Evolutionary conservation across 2,113 vertebrate genomes (phyloP).

Genomic region (Merops nubicus): DNA sequence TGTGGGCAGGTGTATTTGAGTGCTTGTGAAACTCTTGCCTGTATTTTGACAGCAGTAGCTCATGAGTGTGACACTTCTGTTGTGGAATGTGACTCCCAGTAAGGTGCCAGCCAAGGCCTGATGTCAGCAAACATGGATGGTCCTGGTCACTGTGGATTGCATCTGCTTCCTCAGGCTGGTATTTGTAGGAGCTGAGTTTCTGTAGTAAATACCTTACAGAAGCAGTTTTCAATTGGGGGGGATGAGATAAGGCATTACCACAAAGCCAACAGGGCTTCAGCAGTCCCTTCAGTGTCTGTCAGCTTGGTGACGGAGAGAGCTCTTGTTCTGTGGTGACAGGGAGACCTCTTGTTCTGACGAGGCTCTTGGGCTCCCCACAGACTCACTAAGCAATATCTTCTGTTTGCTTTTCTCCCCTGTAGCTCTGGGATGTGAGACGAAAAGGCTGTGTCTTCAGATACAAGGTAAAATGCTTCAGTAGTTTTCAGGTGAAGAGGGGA

Average conservation of each 20-base stretch:
- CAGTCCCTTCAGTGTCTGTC: not conserved
- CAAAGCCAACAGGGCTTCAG: not conserved
- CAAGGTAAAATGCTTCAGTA: conserved; percentile 79
- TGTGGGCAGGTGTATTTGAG: not conserved
- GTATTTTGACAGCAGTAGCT: not conserved
- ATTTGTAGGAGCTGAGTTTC: not conserved
- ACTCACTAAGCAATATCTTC: not conserved
- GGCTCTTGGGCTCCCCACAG: not conserved
- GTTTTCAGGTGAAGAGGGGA: not conserved
- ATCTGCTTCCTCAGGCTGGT: not conserved
- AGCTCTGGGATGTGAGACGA: conserved; percentile 96
- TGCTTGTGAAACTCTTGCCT: not conserved
- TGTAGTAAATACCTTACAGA: not conserved
- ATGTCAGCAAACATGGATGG: not conserved
- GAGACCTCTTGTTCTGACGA: not conserved
- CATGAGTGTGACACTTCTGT: not conserved
- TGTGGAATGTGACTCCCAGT: not conserved
- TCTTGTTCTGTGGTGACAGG: not conserved
- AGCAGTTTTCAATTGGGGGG: not conserved
- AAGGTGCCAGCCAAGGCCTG: not conserved
- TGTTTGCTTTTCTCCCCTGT: not conserved
- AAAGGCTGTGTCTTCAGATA: conserved; percentile 95
- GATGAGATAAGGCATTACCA: not conserved
- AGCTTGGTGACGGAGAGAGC: too few relatives aligned
- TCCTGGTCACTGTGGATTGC: not conserved